These are phyloP conservation scores for Cossypha caffra DNA, from an alignment of 2,797 vertebrate genomes.

Conservation along the genomic window DNA sequence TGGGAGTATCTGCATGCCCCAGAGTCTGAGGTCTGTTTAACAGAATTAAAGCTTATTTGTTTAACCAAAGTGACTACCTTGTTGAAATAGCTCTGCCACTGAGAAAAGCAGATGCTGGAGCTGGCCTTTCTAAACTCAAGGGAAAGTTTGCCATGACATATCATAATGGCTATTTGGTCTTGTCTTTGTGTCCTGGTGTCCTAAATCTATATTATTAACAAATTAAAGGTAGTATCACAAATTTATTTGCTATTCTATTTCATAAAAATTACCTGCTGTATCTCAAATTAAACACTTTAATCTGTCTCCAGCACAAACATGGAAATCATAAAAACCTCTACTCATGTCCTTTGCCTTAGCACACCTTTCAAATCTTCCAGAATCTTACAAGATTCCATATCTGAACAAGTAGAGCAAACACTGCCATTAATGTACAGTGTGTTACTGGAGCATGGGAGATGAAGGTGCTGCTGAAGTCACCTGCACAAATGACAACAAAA, in stretches of 20 bases:
- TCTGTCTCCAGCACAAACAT: not conserved
- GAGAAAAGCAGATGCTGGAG: not conserved
- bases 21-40: not conserved
- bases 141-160: not conserved
- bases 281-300: not conserved
- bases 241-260: not conserved
- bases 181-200: not conserved
- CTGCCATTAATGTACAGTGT: not conserved
- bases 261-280: not conserved
- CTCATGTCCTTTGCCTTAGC: not conserved
- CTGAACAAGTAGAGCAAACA: not conserved
- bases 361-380: not conserved
- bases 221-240: not conserved
- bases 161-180: not conserved
- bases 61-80: not conserved
- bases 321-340: not conserved
- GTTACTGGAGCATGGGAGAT: not conserved
- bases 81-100: not conserved
- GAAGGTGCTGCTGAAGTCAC: rapidly evolving
- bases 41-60: not conserved
- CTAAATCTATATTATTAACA: not conserved
- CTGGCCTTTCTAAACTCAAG: not conserved
- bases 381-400: not conserved
- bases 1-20: not conserved
- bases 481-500: not conserved